Evolutionary conservation across 2,797 vertebrate genomes (phyloP), one percentile per base, ranked within the genome.

Genomic region (Rhynchonycteris naso): DNA sequence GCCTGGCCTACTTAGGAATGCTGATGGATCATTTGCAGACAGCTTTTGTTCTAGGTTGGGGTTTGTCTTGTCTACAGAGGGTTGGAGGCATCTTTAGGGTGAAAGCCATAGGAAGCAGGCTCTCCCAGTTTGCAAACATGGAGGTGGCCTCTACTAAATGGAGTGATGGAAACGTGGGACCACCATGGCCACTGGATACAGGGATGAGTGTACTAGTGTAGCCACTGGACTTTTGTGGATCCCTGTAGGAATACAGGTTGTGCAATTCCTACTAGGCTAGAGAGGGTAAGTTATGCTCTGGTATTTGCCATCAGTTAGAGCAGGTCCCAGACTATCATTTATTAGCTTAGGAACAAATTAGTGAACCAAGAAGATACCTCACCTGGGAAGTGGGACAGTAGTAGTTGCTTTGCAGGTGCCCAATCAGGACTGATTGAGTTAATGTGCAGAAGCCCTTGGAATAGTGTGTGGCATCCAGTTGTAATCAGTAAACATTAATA

Each of bases 11-110:
- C 97, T 97, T 98, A 97, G 98, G 97, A 97, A 97, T 90, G 93
- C 97, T 98, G 98, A 98, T 97, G 97, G 98, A 98, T 98, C 97
- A 89, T 96, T 93, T 4, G 1, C 94, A 96, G 96, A 66, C 95
- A 97, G 97, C 97, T 98, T 98, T 98, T 98, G 97, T 97, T 98
- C 96, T 96, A 90, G 90, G 76, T 93, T 96, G 96, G 96, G 94
- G 96, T 98, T 97, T 97, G 87, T 97, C 97, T 98, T 98, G 85
- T 95, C 96, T 97, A 66, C 94, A 84, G 87, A 95, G 90, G 97
- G 94, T 92, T 96, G 95, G 54, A 96, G 91, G 93, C 90, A 83
- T 93, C 90, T 63, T 95, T 85, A 96, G 93, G 80, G 93, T 0
- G 5, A 85, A 61, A 90, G 83, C 16, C 93, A 61, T 24, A 89